Percentiles rank a stretch among this genome's conserved stretches.
These are phyloP conservation scores for Pseudanteris insignis DNA, from an alignment of 2,888 invertebrate species.

Conservation along the genomic window DNA sequence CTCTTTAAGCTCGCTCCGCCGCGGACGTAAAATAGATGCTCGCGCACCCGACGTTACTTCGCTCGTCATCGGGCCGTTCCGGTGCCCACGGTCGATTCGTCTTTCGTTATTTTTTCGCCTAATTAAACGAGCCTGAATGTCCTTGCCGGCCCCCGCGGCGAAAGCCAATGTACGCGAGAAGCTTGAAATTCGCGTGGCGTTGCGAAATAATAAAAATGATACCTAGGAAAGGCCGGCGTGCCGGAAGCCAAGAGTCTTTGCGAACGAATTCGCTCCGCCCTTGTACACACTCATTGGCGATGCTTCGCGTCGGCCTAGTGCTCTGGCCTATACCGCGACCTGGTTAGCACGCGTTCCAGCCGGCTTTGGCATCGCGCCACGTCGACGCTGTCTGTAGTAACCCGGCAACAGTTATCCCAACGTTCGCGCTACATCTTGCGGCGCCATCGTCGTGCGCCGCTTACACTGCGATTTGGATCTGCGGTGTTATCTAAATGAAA, in stretches of 20 bases:
- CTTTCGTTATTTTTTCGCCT: too few species aligned
- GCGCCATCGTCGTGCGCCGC: too few species aligned
- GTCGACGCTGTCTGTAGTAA: conserved; percentile 57
- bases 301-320: conserved; percentile 62
- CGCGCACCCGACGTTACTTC: too few species aligned
- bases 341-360: conserved; percentile 44
- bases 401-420: conserved; percentile 37
- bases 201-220: conserved; percentile 28
- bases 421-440: too few species aligned
- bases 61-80: too few species aligned
- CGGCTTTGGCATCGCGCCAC: conserved; percentile 54
- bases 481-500: too few species aligned
- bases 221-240: conserved; percentile 45
- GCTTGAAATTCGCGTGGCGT: conserved; percentile 8
- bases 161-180: too few species aligned
- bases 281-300: conserved; percentile 64
- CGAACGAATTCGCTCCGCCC: conserved; percentile 60
- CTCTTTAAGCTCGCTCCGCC: conserved; percentile 20
- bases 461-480: too few species aligned
- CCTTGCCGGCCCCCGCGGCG: too few species aligned
- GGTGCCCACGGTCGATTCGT: too few species aligned
- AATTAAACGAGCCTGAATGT: too few species aligned
- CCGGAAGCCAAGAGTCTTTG: conserved; percentile 54
- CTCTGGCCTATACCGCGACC: conserved; percentile 59
- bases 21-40: too few species aligned